Evolutionary conservation across 2,797 vertebrate species (phyloP).

Genomic region (Myotis vivesi): DNA sequence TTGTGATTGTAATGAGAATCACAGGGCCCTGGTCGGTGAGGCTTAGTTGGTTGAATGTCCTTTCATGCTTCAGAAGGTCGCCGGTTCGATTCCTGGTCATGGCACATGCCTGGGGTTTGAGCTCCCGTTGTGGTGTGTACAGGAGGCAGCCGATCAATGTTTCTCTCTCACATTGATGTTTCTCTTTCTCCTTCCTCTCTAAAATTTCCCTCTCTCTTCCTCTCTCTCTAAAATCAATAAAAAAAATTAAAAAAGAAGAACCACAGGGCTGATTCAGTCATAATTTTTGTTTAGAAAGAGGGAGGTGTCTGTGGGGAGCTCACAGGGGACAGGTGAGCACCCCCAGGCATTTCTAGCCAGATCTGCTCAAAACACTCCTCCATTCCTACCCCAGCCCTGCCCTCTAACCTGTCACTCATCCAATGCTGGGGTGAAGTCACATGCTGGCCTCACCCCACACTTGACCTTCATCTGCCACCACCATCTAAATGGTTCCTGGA

Average conservation of each 20-base stretch:
- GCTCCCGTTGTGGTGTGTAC: too few relatives aligned
- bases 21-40: not conserved
- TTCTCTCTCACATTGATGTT: not conserved
- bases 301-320: not conserved
- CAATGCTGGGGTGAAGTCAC: not conserved
- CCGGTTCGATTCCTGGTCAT: not conserved
- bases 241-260: not conserved
- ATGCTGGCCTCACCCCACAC: not conserved
- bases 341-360: not conserved
- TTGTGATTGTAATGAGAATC: not conserved
- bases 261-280: too few relatives aligned
- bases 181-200: not conserved
- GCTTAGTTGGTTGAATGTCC: not conserved
- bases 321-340: not conserved
- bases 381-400: not conserved
- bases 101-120: not conserved
- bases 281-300: not conserved
- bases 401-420: not conserved
- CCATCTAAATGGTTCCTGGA: not conserved
- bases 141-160: not conserved
- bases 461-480: not conserved
- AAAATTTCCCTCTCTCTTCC: not conserved
- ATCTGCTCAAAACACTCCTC: not conserved
- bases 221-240: not conserved
- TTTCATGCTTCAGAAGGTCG: not conserved